Evolutionary conservation across 92 coral and sea anemone species (phyloP).

Genomic region (Actinernus sp.): DNA sequence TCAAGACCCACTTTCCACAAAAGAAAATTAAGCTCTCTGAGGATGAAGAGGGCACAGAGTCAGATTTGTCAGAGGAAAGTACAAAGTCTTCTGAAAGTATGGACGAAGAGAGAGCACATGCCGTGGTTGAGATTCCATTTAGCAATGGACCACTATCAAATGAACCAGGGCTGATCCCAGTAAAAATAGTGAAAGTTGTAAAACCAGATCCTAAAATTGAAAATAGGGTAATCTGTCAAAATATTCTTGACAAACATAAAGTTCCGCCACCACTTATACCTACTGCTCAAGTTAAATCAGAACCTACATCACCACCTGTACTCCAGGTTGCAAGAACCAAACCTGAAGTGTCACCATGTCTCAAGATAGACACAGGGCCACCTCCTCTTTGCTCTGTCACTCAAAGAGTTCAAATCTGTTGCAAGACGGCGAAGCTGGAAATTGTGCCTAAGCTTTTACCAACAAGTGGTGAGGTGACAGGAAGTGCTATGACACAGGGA

Average conservation of each 20-base stretch:
- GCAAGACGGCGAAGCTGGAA: not conserved
- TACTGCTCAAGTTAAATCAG: slow-evolving; percentile 18
- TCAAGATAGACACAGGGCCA: slow-evolving; percentile 10
- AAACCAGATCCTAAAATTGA: not conserved
- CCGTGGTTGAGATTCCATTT: not conserved
- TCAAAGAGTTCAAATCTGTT: not conserved
- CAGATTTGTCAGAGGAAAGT: slow-evolving; percentile 92
- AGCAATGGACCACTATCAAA: slow-evolving; percentile 5
- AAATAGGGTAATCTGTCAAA: not conserved
- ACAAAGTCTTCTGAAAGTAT: slow-evolving; percentile 53
- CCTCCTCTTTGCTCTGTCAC: slow-evolving; percentile 36
- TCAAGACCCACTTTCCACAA: slow-evolving; percentile 22
- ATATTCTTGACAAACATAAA: not conserved
- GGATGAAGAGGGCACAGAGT: slow-evolving; percentile 83
- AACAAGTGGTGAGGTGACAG: not conserved
- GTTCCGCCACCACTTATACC: slow-evolving; percentile 68
- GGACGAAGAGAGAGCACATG: no score
- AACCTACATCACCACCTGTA: slow-evolving; percentile 13
- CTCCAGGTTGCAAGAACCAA: slow-evolving; percentile 31
- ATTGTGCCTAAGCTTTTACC: slow-evolving; percentile 5
- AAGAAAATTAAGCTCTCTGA: slow-evolving; percentile 80
- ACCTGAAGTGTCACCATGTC: slow-evolving; percentile 4
- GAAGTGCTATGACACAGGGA: not conserved
- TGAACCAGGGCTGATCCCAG: not conserved
- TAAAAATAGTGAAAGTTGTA: not conserved